These are phyloP conservation scores for Peromyscus maniculatus DNA, from an alignment of 2,113 vertebrate species.

Conservation along the genomic window DNA sequence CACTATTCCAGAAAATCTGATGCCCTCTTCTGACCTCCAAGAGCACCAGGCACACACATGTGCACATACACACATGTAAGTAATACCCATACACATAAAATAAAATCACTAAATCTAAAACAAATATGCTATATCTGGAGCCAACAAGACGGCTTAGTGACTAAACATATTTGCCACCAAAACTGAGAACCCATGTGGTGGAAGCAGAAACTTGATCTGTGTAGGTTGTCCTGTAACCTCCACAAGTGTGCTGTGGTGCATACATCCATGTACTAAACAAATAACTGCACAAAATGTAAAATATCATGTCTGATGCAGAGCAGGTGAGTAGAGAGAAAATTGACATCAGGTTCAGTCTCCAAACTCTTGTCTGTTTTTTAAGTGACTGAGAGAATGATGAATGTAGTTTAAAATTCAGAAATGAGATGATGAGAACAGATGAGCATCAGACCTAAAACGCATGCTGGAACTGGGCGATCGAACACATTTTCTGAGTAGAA, in stretches of 20 bases:
- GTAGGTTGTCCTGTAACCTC: too few relatives aligned
- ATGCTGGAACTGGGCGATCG: slow-evolving; percentile 15
- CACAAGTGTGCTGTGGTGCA: too few relatives aligned
- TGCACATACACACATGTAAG: not conserved
- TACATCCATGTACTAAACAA: not conserved
- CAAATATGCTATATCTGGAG: not conserved
- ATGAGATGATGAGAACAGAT: slow-evolving; percentile 37
- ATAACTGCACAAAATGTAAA: too few relatives aligned
- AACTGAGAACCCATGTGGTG: not conserved
- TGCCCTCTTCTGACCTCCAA: not conserved
- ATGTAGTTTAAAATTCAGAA: slow-evolving; percentile 48
- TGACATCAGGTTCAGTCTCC: not conserved
- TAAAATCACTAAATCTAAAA: not conserved
- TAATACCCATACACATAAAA: not conserved
- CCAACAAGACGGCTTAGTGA: not conserved
- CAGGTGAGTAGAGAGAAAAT: not conserved
- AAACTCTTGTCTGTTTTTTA: not conserved
- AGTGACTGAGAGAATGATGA: not conserved
- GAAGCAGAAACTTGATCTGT: too few relatives aligned
- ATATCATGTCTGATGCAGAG: not conserved
- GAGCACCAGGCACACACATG: not conserved
- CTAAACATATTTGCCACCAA: not conserved
- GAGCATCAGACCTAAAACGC: not conserved
- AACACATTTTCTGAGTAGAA: slow-evolving; percentile 16
- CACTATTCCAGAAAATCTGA: not conserved